Percentiles rank a stretch among this genome's conserved stretches.
These are phyloP conservation scores for Abramis brama DNA, from an alignment of 2,113 vertebrate genomes.

Conservation along the genomic window DNA sequence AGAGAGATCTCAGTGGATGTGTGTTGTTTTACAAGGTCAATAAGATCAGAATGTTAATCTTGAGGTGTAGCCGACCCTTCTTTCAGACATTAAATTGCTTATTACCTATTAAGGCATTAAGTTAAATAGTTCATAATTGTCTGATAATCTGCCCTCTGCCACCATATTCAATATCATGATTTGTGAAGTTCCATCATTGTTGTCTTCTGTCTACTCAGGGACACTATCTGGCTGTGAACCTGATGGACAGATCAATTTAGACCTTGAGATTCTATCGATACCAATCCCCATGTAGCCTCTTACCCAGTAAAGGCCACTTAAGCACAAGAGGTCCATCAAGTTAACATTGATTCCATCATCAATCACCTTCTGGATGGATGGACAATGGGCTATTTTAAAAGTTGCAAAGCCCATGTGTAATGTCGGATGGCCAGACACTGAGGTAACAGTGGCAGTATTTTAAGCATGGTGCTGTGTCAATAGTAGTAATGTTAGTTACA, in stretches of 20 bases:
- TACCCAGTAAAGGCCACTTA: slow-evolving; percentile 64
- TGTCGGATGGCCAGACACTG: slow-evolving; percentile 9
- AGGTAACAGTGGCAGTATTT: slow-evolving; percentile 35
- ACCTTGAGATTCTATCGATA: slow-evolving; percentile 50
- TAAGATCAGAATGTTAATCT: neutral
- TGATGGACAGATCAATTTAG: slow-evolving; percentile 68
- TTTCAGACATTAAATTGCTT: neutral
- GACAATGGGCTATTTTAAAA: slow-evolving; percentile 39
- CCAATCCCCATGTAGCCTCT: slow-evolving; percentile 56
- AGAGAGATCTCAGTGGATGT: slow-evolving; percentile 21
- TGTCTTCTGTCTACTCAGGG: slow-evolving; percentile 1
- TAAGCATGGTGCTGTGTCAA: slow-evolving; percentile 22
- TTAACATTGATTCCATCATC: slow-evolving; percentile 75
- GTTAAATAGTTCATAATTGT: neutral
- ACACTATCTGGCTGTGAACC: slow-evolving; percentile 3
- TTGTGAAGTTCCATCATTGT: neutral
- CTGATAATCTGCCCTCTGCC: neutral
- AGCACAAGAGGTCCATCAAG: slow-evolving; percentile 70
- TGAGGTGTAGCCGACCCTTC: neutral
- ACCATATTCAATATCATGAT: neutral
- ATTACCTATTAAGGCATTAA: neutral
- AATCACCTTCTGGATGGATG: slow-evolving; percentile 49
- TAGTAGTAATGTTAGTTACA: neutral
- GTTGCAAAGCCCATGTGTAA: neutral
- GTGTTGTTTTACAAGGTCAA: neutral